Conservation (phyloP, 2,888 invertebrate genomes). For the Syrphus vitripennis region DNA sequence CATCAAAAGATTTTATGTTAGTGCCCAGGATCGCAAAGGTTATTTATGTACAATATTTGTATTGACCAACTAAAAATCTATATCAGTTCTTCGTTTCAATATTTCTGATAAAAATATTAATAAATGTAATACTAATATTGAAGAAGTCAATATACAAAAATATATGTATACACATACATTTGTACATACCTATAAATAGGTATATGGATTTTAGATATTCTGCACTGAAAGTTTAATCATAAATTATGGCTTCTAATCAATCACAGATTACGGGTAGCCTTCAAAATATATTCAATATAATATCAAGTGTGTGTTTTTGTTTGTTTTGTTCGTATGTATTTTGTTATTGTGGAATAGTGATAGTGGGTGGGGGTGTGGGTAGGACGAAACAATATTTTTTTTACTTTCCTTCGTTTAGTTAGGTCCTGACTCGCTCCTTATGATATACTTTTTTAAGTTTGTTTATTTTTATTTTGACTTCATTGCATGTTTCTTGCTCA, state of each 20-base stretch:
- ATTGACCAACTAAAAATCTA: not conserved
- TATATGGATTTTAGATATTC: conserved; percentile 21
- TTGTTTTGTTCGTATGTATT: not conserved
- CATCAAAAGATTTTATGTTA: not conserved
- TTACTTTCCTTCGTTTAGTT: not conserved
- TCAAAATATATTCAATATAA: conserved; percentile 25
- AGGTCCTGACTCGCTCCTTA: not conserved
- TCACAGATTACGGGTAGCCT: conserved; percentile 55
- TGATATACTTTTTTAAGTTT: not conserved
- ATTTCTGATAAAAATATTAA: not conserved
- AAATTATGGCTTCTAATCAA: conserved; percentile 68
- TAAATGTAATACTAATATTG: not conserved
- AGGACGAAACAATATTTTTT: not conserved
- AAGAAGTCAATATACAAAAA: not conserved
- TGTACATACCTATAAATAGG: no score
- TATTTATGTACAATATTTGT: not conserved
- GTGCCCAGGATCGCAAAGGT: not conserved
- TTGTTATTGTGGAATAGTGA: not conserved
- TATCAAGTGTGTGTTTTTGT: not conserved
- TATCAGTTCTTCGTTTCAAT: not conserved
- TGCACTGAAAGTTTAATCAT: conserved; percentile 58
- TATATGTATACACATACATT: not conserved
- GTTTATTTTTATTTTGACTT: not conserved
- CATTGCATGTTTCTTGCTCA: not conserved
- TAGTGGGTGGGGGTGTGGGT: no score